phyloP scores from a whole-genome alignment of 2,888 invertebrate species.

The Maniola hyperantus region DNA sequence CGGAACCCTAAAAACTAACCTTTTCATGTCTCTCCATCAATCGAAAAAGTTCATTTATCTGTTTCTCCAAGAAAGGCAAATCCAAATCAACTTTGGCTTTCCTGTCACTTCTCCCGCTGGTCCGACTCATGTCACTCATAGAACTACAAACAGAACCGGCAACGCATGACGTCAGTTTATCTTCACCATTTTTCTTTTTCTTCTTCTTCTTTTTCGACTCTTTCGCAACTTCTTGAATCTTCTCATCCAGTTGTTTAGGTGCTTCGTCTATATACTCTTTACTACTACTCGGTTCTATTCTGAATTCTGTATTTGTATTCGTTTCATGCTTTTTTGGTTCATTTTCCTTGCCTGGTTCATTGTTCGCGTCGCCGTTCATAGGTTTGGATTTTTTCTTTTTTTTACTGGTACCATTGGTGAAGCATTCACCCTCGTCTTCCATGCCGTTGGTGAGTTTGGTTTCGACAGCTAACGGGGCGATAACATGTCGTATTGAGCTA shows the following conservation, averaged over 20 bases:
- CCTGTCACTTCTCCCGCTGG: conserved; percentile 46
- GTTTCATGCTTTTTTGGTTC: conserved; percentile 45
- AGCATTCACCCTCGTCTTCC: conserved; percentile 37
- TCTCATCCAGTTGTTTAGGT: conserved; percentile 15
- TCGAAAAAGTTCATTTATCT: conserved; percentile 79
- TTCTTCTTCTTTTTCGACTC: conserved; percentile 38
- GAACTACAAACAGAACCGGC: conserved; percentile 69
- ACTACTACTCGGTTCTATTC: conserved; percentile 9
- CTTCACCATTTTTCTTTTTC: conserved; percentile 33
- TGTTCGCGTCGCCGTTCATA: conserved; percentile 32
- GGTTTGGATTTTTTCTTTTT: conserved; percentile 39
- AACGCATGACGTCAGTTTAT: conserved; percentile 53
- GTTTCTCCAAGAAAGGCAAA: conserved; percentile 74
- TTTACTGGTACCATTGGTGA: conserved; percentile 27
- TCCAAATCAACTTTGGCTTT: conserved; percentile 52
- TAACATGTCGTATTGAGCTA: conserved; percentile 51
- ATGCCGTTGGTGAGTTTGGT: conserved; percentile 26
- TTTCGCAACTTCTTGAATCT: conserved; percentile 23
- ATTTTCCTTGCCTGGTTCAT: conserved; percentile 35
- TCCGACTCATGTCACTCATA: conserved; percentile 60
- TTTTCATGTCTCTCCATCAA: conserved; percentile 62
- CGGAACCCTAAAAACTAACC: no score
- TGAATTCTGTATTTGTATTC: conserved; percentile 17
- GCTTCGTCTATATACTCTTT: conserved; percentile 9
- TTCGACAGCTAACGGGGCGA: conserved; percentile 46